Evolutionary conservation across 1,140 invertebrate species (phyloP), one percentile per base, ranked within the genome.

Genomic region (Bombus picipes): DNA sequence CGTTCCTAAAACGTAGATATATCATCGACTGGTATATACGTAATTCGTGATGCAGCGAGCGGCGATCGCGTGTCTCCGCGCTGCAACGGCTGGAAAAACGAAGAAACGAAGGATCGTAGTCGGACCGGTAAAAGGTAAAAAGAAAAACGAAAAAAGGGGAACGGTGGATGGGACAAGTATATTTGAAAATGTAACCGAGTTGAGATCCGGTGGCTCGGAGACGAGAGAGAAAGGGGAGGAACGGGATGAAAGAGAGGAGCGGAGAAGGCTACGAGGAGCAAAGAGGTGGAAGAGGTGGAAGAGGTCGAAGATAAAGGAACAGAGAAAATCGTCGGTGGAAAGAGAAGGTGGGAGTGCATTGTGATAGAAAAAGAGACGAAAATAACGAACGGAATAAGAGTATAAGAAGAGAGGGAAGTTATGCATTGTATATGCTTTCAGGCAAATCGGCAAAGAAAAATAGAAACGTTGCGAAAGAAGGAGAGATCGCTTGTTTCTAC

Each of bases 131-230:
- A 71, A 71, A n/a, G 8, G 47, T 37, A 84, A 32, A 81, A 39
- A 22, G 34, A 2, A 18, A 73, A 73, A 73, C 0, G 13, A 43
- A 15, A 57, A 75, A 37, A 79, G 53, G 34, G 32, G 70, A 39
- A 47, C 66, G 25, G n/a, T 41, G 57, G 71, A 65, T 37, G 65
- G 83, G 82, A 81, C 82, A 79, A 86, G 86, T 79, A 85, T 73
- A 83, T 88, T 90, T 83, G 88, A 80, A 89, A 83, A 89, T 79
- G 88, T 89, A 65, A 90, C 86, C 74, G 88, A 91, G 91, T 76
- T 80, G 86, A 84, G 82, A 87, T 84, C 79, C 78, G 75, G 77
- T 83, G 87, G 86, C 82, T 88, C 81, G 73, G 81, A 75, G 83
- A 72, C 47, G 66, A 85, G 43, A 82, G 88, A 85, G 83, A 87